Evolutionary conservation across 2,888 invertebrate species (phyloP), one percentile per base, ranked within the genome.

Genomic region (Dexiosoma caninum): DNA sequence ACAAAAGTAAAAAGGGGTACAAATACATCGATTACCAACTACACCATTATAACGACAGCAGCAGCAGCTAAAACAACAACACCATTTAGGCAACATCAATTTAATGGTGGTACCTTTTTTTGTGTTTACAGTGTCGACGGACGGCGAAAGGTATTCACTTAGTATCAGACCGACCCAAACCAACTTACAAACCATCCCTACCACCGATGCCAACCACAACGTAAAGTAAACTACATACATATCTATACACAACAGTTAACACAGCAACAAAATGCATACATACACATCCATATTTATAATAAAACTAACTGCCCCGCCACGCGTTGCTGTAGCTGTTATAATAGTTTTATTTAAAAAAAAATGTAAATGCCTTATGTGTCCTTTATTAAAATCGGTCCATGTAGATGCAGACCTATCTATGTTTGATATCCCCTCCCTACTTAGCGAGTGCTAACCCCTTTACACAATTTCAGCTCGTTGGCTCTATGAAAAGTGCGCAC

Each of bases 61-160:
- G 9, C 46, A 32, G 42, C 71, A 60, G n/a, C 53, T 42, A 67
- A 16, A 59, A 16, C 49, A 64, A 71, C 53, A 72, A 81, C 76
- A 77, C 67, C 72, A 77, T 81, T 77, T 81, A 81, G 76, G 62
- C 81, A 81, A 81, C 81, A 81, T 77, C 81, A 81, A 77, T 70
- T 81, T 81, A 51, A 69, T 81, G 66, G 70, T 80, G 75, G 75
- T 59, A 59, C 49, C 51, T 67, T 23, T 23, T 40, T 37, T 21
- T n/a, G n/a, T 57, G 0, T 27, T 51, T 35, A 27, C 78, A 70
- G 59, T 67, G 53, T 49, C 77, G 77, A 59, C 81, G 55, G 77
- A 59, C 81, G 55, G 69, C 71, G 74, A 77, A 75, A 64, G 69
- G 35, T 77, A 76, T 78, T 32, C 55, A 46, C 32, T 66, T 40